phyloP scores from a whole-genome alignment of 2,113 vertebrate genomes.

The Setophaga coronata region DNA sequence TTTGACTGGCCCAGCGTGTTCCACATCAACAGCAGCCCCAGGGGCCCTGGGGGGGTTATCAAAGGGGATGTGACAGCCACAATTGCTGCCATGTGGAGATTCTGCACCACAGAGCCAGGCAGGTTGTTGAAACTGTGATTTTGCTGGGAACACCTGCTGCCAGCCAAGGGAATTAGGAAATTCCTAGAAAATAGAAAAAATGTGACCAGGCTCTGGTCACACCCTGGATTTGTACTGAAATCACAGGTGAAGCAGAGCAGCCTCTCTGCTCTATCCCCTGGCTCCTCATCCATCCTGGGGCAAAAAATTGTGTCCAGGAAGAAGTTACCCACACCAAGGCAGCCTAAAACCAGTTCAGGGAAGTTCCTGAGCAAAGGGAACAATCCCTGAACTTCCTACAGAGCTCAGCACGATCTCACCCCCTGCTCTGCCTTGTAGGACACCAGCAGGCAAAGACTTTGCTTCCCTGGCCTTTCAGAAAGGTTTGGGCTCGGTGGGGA shows the following conservation, averaged over 20 bases:
- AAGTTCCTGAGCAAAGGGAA: neutral
- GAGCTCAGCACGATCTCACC: fast-evolving
- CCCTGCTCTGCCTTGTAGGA: neutral
- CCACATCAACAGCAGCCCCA: neutral
- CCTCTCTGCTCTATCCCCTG: neutral
- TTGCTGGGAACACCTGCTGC: neutral
- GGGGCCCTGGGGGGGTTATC: conserved; percentile 17
- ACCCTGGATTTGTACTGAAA: neutral
- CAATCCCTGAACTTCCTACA: neutral
- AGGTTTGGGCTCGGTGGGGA: neutral
- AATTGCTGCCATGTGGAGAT: conserved; percentile 10
- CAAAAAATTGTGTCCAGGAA: neutral
- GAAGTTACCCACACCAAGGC: neutral
- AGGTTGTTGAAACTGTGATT: conserved; percentile 5
- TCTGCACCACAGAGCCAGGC: neutral
- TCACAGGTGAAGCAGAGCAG: neutral
- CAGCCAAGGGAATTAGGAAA: conserved; percentile 19
- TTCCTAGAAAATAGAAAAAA: neutral
- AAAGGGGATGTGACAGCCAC: conserved; percentile 31
- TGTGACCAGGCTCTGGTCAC: neutral
- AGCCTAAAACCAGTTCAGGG: neutral
- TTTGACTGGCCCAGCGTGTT: neutral
- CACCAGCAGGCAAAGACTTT: neutral
- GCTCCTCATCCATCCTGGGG: neutral
- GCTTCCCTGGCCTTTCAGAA: neutral